Percentiles rank a stretch among this genome's conserved stretches.
phyloP scores from a whole-genome alignment of 2,797 vertebrate species.

The Simalia tracyae region DNA sequence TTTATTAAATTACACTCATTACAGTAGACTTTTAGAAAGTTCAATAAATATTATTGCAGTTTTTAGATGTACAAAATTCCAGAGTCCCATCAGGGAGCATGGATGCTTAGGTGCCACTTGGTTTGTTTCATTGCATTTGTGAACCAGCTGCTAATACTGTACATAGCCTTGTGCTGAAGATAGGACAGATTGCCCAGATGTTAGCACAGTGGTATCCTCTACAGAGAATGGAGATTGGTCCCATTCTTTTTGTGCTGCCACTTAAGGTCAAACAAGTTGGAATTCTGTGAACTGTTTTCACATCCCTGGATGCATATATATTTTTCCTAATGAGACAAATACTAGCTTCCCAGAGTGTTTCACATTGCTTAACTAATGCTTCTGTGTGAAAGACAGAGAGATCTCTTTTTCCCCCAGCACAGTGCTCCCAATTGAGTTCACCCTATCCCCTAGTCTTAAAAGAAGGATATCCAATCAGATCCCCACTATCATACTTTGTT shows the following conservation, averaged over 20 bases:
- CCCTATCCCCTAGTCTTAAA: background rate
- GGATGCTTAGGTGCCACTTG: background rate
- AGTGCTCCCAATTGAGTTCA: background rate
- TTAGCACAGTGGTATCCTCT: background rate
- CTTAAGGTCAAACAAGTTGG: background rate
- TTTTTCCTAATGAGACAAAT: background rate
- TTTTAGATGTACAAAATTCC: background rate
- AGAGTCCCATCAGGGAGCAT: background rate
- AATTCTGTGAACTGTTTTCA: background rate
- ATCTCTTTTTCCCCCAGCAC: background rate
- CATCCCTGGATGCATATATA: background rate
- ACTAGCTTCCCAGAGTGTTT: background rate
- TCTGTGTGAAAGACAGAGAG: background rate
- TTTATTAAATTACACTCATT: background rate
- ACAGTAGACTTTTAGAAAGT: background rate
- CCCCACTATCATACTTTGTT: background rate
- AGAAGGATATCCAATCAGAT: background rate
- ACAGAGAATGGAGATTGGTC: background rate
- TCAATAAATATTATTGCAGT: background rate
- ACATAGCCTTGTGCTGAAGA: background rate
- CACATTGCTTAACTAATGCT: background rate
- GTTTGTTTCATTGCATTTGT: background rate
- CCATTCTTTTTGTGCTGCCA: background rate
- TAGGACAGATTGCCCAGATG: background rate
- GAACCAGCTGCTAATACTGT: background rate